Base-by-base conservation (phyloP, 2,888 invertebrate genomes). In the Aleiodes leptofemur region DNA sequence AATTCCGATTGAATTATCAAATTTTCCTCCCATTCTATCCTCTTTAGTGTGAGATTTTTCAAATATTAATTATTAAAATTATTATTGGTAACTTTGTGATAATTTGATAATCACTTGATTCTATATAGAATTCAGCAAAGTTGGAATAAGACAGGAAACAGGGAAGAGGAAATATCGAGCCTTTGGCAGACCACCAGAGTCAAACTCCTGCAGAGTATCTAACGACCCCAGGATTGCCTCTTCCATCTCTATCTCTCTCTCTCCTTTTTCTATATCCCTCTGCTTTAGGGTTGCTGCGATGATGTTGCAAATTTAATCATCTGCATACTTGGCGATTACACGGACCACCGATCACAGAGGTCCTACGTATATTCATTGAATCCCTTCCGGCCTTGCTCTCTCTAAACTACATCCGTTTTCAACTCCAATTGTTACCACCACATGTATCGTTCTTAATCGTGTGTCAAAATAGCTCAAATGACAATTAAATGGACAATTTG, bases 231-330 rank as follows among this genome's bases (percentile, higher is more conserved):
- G 73, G 68, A 76, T 70, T 66, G 71, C 75, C 74, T 64, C 71
- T 68, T 73, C n/a, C 38, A 38, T 43, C 29, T 74, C 59, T 8
- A 73, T 56, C 59, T 8, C 75, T 56, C 51, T 38, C 43, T 14
- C 72, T 50, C 38, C 38, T 50, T 31, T 43, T 66, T 64, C 68
- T 53, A 50, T 51, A 50, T 34, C 59, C 55, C 69, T 38, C 29
- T 69, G 51, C 73, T 75, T 77, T 72, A 81, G 79, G 77, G 78
- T 81, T 83, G 86, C 88, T 84, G 85, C 87, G 88, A 89, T 89
- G 88, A 89, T 88, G 89, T 89, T 89, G 89, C 88, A 88, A 89
- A 89, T 89, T 89, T 89, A 89, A 89, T 89, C 89, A 89, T 89
- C 89, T 88, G 89, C 89, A 89, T 89, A 89, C 88, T 89, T 89